phyloP scores from a whole-genome alignment of 2,888 invertebrate species.

The Serripes groenlandicus region DNA sequence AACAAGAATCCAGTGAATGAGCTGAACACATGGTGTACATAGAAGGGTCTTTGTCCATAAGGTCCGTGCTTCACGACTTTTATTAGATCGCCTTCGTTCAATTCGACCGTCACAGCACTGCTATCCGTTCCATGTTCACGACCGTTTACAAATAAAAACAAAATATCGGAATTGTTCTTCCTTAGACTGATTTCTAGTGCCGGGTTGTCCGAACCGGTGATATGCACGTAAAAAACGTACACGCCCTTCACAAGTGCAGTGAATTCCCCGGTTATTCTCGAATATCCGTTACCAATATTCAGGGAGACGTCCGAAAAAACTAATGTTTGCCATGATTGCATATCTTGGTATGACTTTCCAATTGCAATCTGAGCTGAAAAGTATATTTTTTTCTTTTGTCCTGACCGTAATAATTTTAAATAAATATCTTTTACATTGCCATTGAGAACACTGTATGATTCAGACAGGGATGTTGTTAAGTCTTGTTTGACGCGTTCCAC shows the following conservation, averaged over 20 bases:
- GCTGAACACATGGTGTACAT: conserved; percentile 28
- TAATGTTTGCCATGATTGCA: conserved; percentile 15
- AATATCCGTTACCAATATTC: background rate
- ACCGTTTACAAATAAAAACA: conserved; percentile 26
- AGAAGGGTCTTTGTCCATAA: conserved; percentile 26
- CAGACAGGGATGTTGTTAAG: background rate
- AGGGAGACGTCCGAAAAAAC: background rate
- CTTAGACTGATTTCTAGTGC: conserved; percentile 25
- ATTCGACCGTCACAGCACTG: conserved; percentile 8
- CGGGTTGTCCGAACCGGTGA: background rate
- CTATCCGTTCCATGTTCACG: conserved; percentile 17
- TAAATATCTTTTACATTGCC: background rate
- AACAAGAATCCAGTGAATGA: conserved; percentile 35
- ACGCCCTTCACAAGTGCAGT: background rate
- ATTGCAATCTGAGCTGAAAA: background rate
- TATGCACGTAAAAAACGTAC: conserved; percentile 31
- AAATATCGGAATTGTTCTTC: background rate
- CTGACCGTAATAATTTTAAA: background rate
- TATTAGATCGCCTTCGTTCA: conserved; percentile 14
- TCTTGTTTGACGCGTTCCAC: background rate
- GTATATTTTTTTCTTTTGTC: background rate
- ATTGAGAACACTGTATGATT: background rate
- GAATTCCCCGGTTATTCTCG: conserved; percentile 3
- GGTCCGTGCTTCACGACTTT: conserved; percentile 35
- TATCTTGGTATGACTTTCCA: conserved; percentile 4